Evolutionary conservation across 2,113 vertebrate genomes (phyloP).

Genomic region (Psammodynastes pulverulentus): DNA sequence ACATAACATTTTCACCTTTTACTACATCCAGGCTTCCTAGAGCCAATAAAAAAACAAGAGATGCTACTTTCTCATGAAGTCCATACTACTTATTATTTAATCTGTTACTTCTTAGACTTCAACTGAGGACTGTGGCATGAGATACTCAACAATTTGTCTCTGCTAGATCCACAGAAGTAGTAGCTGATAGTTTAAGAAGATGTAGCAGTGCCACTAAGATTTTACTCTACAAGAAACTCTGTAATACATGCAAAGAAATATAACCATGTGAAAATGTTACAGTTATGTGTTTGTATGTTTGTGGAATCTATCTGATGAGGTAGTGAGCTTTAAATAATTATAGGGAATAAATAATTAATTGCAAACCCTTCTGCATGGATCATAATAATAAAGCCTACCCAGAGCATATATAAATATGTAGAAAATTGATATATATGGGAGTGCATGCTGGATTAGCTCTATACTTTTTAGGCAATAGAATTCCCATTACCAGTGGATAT

Average conservation of each 20-base stretch:
- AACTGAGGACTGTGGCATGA: neutral
- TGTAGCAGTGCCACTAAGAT: neutral
- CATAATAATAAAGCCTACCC: neutral
- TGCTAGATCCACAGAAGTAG: neutral
- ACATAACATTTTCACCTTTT: slow-evolving; percentile 6
- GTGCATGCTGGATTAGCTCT: neutral
- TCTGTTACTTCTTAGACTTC: neutral
- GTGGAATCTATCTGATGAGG: neutral
- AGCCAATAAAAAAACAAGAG: neutral
- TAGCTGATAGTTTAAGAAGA: neutral
- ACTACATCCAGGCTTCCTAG: neutral
- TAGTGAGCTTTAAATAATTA: neutral
- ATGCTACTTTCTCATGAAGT: neutral
- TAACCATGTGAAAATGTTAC: neutral
- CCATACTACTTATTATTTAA: neutral
- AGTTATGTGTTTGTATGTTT: neutral
- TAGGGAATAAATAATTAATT: neutral
- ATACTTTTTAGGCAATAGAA: neutral
- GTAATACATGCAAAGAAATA: neutral
- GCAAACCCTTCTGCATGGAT: neutral
- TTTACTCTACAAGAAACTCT: neutral
- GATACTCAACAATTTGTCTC: neutral
- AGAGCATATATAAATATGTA: neutral
- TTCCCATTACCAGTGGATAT: neutral
- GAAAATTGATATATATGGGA: neutral